These are phyloP conservation scores for Morbakka virulenta DNA, from an alignment of 30 jellyfish, hydroid and myxozoan species.

Conservation along the genomic window DNA sequence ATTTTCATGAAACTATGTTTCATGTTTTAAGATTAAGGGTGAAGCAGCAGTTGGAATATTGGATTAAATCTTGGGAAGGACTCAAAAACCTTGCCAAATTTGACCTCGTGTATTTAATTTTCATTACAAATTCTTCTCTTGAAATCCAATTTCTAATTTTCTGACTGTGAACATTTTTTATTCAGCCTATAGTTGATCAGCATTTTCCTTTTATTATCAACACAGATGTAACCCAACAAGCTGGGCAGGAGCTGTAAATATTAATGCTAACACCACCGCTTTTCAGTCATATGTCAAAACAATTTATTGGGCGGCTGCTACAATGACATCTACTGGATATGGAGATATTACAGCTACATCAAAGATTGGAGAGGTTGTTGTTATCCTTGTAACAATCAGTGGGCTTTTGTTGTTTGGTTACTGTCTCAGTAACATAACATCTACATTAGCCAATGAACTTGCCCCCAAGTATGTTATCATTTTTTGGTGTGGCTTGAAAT, in stretches of 20 bases:
- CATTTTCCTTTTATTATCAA: no score
- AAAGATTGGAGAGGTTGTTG: constrained; percentile 58
- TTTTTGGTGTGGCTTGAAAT: no score
- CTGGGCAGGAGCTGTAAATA: constrained; percentile 56
- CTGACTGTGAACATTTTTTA: no score
- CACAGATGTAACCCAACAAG: constrained; percentile 49
- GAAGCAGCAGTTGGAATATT: no score
- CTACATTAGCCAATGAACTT: constrained; percentile 42
- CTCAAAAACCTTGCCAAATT: no score
- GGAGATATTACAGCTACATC: constrained; percentile 75
- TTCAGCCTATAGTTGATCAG: no score
- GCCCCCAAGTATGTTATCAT: constrained; percentile 60
- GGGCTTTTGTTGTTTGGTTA: constrained; percentile 76
- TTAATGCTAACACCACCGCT: constrained; percentile 17
- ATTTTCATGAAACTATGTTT: no score
- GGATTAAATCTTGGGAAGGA: no score
- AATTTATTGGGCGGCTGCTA: constrained; percentile 86
- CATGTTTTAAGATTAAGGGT: no score
- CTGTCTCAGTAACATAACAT: constrained; percentile 67
- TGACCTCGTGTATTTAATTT: no score
- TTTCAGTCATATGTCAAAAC: constrained; percentile 14
- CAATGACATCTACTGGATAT: constrained; percentile 86
- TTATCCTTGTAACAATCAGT: constrained; percentile 24
- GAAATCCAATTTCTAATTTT: no score
- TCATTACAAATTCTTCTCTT: no score